A percentile compares a stretch with the other conserved stretches of the same genome.
Conservation (phyloP, 2,113 vertebrate genomes). For the Ophiodon elongatus region DNA sequence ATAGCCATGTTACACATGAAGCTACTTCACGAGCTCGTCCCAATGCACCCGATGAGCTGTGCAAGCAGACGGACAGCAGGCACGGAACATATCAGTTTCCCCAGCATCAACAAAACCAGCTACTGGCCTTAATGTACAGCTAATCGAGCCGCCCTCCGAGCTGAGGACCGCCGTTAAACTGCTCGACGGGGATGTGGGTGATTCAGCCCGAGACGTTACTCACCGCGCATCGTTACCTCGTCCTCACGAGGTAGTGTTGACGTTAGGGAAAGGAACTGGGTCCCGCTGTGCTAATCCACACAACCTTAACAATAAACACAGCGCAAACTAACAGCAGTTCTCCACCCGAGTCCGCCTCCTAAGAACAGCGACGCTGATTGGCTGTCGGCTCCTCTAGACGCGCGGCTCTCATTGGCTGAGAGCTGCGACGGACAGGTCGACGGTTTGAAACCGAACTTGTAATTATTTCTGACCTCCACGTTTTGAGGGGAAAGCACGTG, state of each 20-base stretch:
- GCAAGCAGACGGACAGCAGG: not conserved
- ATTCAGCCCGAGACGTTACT: conserved; percentile 38
- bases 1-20: conserved; percentile 18
- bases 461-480: fast-evolving
- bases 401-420: conserved; percentile 73
- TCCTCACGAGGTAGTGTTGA: conserved; percentile 47
- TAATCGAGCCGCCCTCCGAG: conserved; percentile 42
- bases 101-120: conserved; percentile 59
- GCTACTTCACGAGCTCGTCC: not conserved
- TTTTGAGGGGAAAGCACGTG: fast-evolving
- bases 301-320: conserved; percentile 89
- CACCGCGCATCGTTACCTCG: conserved; percentile 57
- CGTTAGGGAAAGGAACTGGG: conserved; percentile 65
- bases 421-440: conserved; percentile 50
- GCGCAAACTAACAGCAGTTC: conserved; percentile 86
- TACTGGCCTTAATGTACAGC: conserved; percentile 69
- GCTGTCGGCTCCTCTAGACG: conserved; percentile 37
- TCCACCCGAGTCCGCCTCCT: conserved; percentile 82
- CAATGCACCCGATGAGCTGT: not conserved
- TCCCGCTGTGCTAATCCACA: conserved; percentile 86
- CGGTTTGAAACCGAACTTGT: not conserved
- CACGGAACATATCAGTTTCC: not conserved
- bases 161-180: conserved; percentile 27
- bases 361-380: conserved; percentile 80
- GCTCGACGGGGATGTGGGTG: conserved; percentile 1